These are phyloP conservation scores for Hippolais icterina DNA, from an alignment of 2,113 vertebrate genomes.

Conservation along the genomic window DNA sequence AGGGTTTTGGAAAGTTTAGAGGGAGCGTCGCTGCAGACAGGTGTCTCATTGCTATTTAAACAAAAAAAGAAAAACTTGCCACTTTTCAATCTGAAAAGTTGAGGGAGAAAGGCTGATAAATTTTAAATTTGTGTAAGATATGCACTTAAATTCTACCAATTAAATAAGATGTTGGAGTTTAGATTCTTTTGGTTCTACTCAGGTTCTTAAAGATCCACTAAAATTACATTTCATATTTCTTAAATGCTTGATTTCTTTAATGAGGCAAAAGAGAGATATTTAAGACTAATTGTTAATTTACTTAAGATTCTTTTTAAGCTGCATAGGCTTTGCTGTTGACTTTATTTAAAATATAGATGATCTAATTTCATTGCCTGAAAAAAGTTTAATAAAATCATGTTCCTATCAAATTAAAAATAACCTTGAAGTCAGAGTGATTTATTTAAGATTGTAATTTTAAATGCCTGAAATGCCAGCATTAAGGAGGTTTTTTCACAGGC, in stretches of 20 bases:
- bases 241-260: not conserved
- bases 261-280: not conserved
- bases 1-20: not conserved
- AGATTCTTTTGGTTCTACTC: not conserved
- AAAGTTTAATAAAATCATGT: not conserved
- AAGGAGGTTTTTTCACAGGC: not conserved
- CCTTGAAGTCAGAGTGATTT: not conserved
- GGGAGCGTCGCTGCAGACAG: not conserved
- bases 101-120: not conserved
- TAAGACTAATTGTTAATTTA: not conserved
- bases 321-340: not conserved
- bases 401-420: conserved; percentile 7
- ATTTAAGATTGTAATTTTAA: not conserved
- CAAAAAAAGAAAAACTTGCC: not conserved
- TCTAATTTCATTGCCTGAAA: not conserved
- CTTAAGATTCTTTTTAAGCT: not conserved
- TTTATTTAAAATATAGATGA: not conserved
- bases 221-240: not conserved
- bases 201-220: not conserved
- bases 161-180: not conserved
- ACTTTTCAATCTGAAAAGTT: not conserved
- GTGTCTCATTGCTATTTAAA: not conserved
- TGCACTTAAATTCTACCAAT: not conserved
- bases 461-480: not conserved
- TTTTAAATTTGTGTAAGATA: not conserved